Conservation (phyloP, 2,888 invertebrate species). For the Drosophila prostipennis region DNA sequence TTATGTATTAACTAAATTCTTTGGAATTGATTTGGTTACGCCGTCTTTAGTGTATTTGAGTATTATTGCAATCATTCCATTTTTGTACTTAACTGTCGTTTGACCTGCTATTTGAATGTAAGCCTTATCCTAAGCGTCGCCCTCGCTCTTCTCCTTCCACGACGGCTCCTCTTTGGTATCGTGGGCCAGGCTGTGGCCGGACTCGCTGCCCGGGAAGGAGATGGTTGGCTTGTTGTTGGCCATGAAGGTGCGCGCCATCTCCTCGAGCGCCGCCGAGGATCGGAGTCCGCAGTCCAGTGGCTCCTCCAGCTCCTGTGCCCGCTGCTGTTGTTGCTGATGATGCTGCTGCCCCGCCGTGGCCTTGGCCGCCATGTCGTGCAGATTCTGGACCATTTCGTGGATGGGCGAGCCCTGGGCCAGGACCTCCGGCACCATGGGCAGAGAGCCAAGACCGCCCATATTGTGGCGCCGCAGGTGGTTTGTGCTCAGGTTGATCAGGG, state of each 20-base stretch:
- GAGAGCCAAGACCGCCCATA: conserved; percentile 52
- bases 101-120: conserved; percentile 42
- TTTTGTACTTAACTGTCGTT: conserved; percentile 67
- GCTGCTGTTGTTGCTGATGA: conserved; percentile 49
- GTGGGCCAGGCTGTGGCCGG: conserved; percentile 28
- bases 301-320: conserved; percentile 57
- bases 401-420: conserved; percentile 59
- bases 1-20: conserved; percentile 66
- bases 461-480: conserved; percentile 76
- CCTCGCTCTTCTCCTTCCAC: conserved; percentile 61
- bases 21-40: conserved; percentile 75
- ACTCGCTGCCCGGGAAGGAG: conserved; percentile 39
- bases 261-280: conserved; percentile 57
- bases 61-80: conserved; percentile 69
- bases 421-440: conserved; percentile 58
- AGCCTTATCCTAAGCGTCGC: conserved; percentile 49
- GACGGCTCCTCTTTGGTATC: conserved; percentile 54
- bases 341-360: conserved; percentile 66
- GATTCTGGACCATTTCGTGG: conserved; percentile 70
- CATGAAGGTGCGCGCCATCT: conserved; percentile 63
- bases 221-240: conserved; percentile 44
- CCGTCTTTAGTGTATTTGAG: conserved; percentile 63
- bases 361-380: conserved; percentile 71
- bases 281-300: conserved; percentile 79
- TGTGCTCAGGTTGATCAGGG: conserved; percentile 81